Evolutionary conservation across 2,113 vertebrate species (phyloP), one percentile per base, ranked within the genome.

Genomic region (Corydoras maculifer): DNA sequence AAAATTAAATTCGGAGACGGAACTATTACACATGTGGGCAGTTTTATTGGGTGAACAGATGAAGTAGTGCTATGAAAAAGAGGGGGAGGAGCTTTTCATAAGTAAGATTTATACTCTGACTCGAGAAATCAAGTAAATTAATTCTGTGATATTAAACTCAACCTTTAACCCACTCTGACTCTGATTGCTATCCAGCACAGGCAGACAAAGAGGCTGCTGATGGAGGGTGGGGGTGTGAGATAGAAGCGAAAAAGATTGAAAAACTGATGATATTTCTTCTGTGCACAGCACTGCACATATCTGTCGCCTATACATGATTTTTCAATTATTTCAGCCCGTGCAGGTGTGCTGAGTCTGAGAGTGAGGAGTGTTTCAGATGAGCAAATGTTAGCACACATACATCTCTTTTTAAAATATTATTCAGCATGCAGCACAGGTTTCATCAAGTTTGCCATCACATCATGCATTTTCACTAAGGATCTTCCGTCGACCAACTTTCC

Each of bases 111-210:
- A 84, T 81, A 80, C 74, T 77, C 60, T 58, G 49, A 75, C 63
- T 65, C 49, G 15, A 78, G 78, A 75, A 82, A 79, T 76, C 63
- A 77, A 68, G 75, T 80, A 81, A 84, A 88, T 86, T 85, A 74
- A 88, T 86, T 85, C 84, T 81, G 70, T 62, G 70, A 80, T 86
- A 87, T 85, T 83, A 84, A 86, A 85, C 84, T 82, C 77, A 82
- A 80, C 79, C 81, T 81, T 81, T 84, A 84, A 84, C 82, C 81
- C 79, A 77, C 76, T 77, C 78, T 74, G 63, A 71, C 73, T 77
- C 72, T 78, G 62, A 65, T 75, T 78, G 77, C 53, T 69, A 82
- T 59, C 75, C 80, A 66, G 78, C 72, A 77, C 75, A 60, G 69
- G 75, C 77, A 82, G 78, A 84, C 78, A 80, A 84, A 84, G 79